Base-by-base conservation (phyloP, 2,797 vertebrate genomes). In the Esox masquinongy region DNA sequence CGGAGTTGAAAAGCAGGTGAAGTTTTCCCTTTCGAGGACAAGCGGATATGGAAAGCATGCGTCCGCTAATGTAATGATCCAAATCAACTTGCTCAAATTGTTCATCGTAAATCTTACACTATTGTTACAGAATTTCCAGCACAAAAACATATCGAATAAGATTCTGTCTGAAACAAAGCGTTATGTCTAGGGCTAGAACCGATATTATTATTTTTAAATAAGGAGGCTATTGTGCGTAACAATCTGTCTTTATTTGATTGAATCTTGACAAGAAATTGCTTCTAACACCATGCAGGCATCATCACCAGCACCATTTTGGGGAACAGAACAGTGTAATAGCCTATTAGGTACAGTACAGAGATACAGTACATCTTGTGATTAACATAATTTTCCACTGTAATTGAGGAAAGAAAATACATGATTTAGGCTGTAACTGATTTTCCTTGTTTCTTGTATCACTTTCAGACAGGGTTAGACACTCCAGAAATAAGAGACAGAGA, bases 1-100 rank as follows among this genome's bases (percentile, higher is more conserved):
- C 70, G 80, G 80, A 51, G 80, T 77, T 76, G 77, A 77, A 59
- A 16, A 15, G 70, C 78, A 73, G 78, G 78, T 80, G 74, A 74
- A 76, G 64, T 76, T 63, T 70, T 8, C 14, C 50, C 64, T 39
- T 8, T 24, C 50, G n/a, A 5, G 12, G 49, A 53, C 5, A 26
- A 50, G 14, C 6, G 14, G 67, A 39, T 68, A 24, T 29, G 17
- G 59, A 26, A 29, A 24, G 8, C 59, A 26, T 26, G 59, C 59
- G 24, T 63, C 22, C 22, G 59, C 24, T 29, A 4, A 36, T 34
- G 39, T 68, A 19, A 39, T 70, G 22, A 19, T 7, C 15, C 43
- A n/a, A 7, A 14, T 6, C n/a, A 26, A 22, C 59, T 4, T 24
- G 59, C 43, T 22, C 19, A 68, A 17, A n/a, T 68, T 43, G 6